Evolutionary conservation across 2,797 vertebrate species (phyloP).

Genomic region (Poecilia wingei): DNA sequence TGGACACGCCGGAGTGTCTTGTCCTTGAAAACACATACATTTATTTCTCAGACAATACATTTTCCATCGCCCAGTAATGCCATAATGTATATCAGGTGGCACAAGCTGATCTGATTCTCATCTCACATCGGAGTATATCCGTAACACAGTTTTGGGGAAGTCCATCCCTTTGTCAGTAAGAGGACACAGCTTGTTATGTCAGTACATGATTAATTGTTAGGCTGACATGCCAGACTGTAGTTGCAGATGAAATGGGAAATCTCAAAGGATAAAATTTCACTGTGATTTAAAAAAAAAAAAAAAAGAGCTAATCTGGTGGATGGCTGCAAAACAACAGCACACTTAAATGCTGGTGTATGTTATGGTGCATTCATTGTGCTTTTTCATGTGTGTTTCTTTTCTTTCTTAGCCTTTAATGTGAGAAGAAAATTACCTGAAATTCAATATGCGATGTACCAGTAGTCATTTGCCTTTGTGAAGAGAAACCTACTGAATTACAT

Average conservation of each 20-base stretch:
- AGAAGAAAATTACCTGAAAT: conserved; percentile 42
- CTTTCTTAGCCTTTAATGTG: conserved; percentile 1
- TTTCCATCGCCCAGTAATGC: conserved; percentile 10
- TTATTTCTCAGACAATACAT: conserved; percentile 4
- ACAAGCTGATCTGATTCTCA: conserved; percentile 32
- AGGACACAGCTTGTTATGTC: conserved; percentile 30
- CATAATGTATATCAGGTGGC: conserved; percentile 33
- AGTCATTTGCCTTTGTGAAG: conserved; percentile 41
- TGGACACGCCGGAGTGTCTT: conserved; percentile 16
- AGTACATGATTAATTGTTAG: conserved; percentile 32
- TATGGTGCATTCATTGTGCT: conserved; percentile 6
- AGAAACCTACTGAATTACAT: conserved; percentile 42
- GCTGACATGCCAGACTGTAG: conserved; percentile 25
- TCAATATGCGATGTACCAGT: conserved; percentile 31
- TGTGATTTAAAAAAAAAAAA: not conserved
- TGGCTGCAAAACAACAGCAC: conserved; percentile 5
- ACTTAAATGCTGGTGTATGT: not conserved
- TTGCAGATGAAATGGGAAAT: conserved; percentile 23
- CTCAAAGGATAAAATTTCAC: conserved; percentile 16
- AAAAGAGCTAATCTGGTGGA: not conserved
- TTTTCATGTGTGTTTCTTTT: conserved; percentile 10
- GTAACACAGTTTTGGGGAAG: conserved; percentile 35
- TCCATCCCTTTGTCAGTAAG: conserved; percentile 8
- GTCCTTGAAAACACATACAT: conserved; percentile 11
- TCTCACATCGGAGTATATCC: conserved; percentile 25